Evolutionary conservation across 2,113 vertebrate species (phyloP).

Genomic region (Gorsachius goisagi): DNA sequence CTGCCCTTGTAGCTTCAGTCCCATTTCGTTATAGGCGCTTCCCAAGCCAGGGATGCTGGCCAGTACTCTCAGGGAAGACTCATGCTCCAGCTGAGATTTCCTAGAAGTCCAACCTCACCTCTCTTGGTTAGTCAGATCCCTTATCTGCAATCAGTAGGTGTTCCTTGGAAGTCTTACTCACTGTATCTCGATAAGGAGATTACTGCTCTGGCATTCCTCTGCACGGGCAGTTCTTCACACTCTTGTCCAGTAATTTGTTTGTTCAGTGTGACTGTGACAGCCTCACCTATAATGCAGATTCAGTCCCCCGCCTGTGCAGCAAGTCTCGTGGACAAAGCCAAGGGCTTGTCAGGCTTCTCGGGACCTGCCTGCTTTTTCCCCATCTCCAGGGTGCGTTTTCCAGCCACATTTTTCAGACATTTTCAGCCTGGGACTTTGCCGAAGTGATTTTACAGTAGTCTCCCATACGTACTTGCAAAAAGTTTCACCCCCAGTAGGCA

Average conservation of each 20-base stretch:
- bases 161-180: neutral
- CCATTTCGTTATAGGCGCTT: fast-evolving
- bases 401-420: neutral
- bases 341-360: fast-evolving
- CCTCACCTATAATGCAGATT: neutral
- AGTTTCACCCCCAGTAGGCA: neutral
- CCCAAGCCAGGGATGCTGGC: neutral
- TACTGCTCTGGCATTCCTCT: neutral
- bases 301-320: neutral
- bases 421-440: neutral
- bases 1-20: neutral
- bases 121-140: neutral
- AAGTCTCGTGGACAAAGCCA: neutral
- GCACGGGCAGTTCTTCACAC: neutral
- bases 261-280: neutral
- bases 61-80: neutral
- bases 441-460: neutral
- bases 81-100: neutral
- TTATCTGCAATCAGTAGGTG: neutral
- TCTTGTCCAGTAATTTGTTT: neutral
- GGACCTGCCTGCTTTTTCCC: neutral
- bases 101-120: neutral
- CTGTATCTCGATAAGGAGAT: neutral
- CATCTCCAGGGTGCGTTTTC: neutral
- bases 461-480: neutral